phyloP scores from a whole-genome alignment of 1,140 invertebrate genomes.

The Heliconius eleuchia region DNA sequence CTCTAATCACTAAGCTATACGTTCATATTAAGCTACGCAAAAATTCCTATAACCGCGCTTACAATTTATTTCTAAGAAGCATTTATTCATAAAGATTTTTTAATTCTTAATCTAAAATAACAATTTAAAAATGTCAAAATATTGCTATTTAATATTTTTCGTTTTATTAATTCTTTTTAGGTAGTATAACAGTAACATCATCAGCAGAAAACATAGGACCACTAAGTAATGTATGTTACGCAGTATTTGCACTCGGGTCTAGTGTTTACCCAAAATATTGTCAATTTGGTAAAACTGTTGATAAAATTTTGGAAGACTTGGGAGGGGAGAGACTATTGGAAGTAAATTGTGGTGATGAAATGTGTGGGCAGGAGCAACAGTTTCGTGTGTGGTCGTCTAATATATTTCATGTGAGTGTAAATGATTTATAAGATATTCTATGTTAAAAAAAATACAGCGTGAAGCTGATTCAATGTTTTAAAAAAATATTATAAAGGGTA shows the following conservation, averaged over 20 bases:
- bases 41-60: too few relatives aligned
- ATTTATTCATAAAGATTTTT: too few relatives aligned
- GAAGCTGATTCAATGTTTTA: too few relatives aligned
- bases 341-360: slow-evolving; percentile 94
- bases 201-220: slow-evolving; percentile 92
- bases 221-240: slow-evolving; percentile 94
- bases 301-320: slow-evolving; percentile 93
- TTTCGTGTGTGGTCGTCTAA: slow-evolving; percentile 95
- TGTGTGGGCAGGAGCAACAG: slow-evolving; percentile 96
- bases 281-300: slow-evolving; percentile 95
- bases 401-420: slow-evolving; percentile 89
- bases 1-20: too few relatives aligned
- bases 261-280: slow-evolving; percentile 98
- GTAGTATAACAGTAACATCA: slow-evolving; percentile 83
- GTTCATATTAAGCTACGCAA: too few relatives aligned
- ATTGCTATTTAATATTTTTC: neutral
- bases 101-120: too few relatives aligned
- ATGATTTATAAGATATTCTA: too few relatives aligned
- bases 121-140: too few relatives aligned
- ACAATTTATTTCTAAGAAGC: too few relatives aligned
- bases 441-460: too few relatives aligned
- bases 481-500: too few relatives aligned
- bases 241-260: slow-evolving; percentile 96
- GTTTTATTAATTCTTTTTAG: slow-evolving; percentile 46
- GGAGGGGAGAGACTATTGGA: slow-evolving; percentile 93